Evolutionary conservation across 2,113 vertebrate genomes (phyloP).

Genomic region (Pterocles orientalis): DNA sequence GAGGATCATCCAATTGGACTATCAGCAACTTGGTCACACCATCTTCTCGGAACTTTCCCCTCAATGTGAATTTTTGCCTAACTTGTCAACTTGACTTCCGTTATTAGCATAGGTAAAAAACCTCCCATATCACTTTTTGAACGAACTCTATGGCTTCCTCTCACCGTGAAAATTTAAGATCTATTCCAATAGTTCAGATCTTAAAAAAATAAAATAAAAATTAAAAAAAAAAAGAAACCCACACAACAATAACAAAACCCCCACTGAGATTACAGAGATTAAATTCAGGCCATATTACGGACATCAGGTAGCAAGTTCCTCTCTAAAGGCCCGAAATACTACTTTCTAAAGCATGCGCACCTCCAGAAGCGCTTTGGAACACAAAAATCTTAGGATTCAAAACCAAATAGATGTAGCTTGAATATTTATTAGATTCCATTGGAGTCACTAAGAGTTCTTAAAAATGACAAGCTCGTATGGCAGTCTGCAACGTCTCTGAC

Average conservation of each 20-base stretch:
- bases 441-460: neutral
- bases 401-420: neutral
- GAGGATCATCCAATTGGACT: neutral
- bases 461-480: neutral
- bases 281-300: neutral
- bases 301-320: neutral
- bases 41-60: neutral
- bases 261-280: neutral
- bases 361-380: neutral
- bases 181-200: neutral
- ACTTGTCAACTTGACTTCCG: neutral
- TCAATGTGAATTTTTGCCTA: neutral
- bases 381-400: neutral
- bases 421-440: neutral
- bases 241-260: neutral
- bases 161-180: neutral
- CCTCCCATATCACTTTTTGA: neutral
- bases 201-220: neutral
- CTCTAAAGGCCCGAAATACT: neutral
- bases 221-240: neutral
- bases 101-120: neutral
- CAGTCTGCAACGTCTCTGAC: neutral
- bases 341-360: neutral
- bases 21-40: accelerated
- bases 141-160: neutral